A percentile compares a stretch with the other conserved stretches of the same genome.
Conservation (phyloP, 2,797 vertebrate genomes). For the Argentina silus region DNA sequence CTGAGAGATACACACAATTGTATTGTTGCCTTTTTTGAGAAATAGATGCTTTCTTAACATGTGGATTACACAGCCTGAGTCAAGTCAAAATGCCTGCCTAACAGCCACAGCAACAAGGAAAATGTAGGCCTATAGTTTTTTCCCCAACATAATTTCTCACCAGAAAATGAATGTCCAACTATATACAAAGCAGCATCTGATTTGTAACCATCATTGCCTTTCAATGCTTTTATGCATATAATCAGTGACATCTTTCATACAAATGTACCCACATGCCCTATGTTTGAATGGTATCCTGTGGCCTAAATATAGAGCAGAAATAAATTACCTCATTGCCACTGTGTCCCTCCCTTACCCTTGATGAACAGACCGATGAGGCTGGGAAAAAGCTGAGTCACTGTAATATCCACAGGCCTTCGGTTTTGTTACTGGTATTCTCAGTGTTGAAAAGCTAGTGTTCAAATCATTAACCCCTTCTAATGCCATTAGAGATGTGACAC, state of each 20-base stretch:
- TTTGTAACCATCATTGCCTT: background rate
- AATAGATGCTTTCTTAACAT: background rate
- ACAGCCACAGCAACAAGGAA: background rate
- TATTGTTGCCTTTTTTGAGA: background rate
- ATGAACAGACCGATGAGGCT: constrained; percentile 18
- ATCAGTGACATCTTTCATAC: background rate
- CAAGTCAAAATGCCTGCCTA: background rate
- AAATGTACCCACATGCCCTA: background rate
- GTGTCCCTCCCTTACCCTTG: constrained; percentile 20
- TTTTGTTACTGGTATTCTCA: background rate
- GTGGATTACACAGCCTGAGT: background rate
- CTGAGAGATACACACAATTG: too few species aligned
- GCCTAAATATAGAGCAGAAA: constrained; percentile 52
- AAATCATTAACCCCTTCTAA: constrained; percentile 1
- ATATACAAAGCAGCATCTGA: background rate
- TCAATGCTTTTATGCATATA: background rate
- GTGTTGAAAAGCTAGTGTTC: background rate
- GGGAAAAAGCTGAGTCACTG: constrained; percentile 4
- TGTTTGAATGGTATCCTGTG: constrained; percentile 18
- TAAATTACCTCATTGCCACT: constrained; percentile 44
- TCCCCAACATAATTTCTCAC: too few species aligned
- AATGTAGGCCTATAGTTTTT: too few species aligned
- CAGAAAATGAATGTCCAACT: too few species aligned
- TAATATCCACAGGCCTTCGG: background rate
- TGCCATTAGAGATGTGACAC: background rate